phyloP scores from a whole-genome alignment of 1,140 invertebrate species.

The Homarus americanus region DNA sequence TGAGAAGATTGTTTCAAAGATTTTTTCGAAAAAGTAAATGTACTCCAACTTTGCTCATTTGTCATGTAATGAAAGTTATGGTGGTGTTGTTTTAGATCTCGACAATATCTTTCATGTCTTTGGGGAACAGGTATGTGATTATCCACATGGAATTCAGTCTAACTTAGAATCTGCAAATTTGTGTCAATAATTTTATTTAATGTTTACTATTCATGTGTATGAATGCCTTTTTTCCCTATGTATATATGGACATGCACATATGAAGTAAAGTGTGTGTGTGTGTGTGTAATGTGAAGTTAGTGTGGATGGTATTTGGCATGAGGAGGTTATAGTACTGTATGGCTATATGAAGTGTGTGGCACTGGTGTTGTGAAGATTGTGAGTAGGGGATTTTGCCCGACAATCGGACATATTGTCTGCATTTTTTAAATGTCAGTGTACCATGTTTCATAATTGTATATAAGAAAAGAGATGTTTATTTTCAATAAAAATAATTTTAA shows the following conservation, averaged over 20 bases:
- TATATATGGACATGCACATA: background rate
- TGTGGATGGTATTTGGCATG: background rate
- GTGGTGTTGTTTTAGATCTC: background rate
- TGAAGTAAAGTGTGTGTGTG: background rate
- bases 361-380: background rate
- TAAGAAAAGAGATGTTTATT: background rate
- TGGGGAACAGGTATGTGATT: background rate
- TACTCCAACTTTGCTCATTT: background rate
- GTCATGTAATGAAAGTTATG: background rate
- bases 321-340: background rate
- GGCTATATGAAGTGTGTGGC: background rate
- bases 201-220: background rate
- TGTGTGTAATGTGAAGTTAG: background rate
- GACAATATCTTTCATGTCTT: background rate
- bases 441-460: conserved; percentile 9
- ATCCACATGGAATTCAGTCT: background rate
- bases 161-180: background rate
- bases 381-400: background rate
- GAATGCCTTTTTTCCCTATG: background rate
- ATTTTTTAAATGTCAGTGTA: conserved; percentile 3
- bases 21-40: background rate
- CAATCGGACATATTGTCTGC: conserved; percentile 11
- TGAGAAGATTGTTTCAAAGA: background rate
- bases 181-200: background rate
- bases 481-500: conserved; percentile 22